These are phyloP conservation scores for Palythoa caribaeorum DNA, from an alignment of 92 coral and sea anemone genomes.

Conservation along the genomic window DNA sequence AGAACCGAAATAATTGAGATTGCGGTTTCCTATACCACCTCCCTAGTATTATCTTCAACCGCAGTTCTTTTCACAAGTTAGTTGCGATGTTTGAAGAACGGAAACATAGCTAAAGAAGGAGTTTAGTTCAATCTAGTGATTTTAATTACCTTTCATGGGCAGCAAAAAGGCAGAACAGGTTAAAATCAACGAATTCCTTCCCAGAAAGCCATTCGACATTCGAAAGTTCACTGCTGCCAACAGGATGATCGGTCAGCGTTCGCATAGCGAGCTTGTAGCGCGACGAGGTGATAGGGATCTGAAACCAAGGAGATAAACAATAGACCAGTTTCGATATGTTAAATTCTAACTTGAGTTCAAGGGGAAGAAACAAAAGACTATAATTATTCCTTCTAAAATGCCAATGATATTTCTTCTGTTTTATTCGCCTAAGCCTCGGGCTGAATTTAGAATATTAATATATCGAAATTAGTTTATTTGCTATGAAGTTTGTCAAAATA, in stretches of 20 bases:
- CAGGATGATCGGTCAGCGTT: constrained; percentile 88
- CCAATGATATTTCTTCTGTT: no score
- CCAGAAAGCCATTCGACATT: constrained; percentile 66
- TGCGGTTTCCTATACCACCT: no score
- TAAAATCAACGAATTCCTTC: constrained; percentile 76
- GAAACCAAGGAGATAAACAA: neutral
- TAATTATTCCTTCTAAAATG: no score
- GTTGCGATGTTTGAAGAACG: neutral
- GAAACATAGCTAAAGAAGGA: neutral
- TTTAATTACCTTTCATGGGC: constrained; percentile 67
- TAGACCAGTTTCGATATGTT: no score
- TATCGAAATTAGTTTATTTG: no score
- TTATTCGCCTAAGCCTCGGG: no score
- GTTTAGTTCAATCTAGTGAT: neutral
- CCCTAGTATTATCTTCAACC: no score
- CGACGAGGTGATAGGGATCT: constrained; percentile 66
- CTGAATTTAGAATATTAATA: no score
- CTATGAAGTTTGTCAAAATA: no score
- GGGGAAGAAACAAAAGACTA: no score
- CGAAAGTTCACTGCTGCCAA: constrained; percentile 88
- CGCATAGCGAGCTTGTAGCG: constrained; percentile 74
- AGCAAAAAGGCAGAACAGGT: constrained; percentile 84
- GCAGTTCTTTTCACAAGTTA: neutral
- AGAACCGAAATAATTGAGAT: no score
- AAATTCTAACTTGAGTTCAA: no score